Conservation (phyloP, 2,888 invertebrate species). For the Trimorus sp. region DNA sequence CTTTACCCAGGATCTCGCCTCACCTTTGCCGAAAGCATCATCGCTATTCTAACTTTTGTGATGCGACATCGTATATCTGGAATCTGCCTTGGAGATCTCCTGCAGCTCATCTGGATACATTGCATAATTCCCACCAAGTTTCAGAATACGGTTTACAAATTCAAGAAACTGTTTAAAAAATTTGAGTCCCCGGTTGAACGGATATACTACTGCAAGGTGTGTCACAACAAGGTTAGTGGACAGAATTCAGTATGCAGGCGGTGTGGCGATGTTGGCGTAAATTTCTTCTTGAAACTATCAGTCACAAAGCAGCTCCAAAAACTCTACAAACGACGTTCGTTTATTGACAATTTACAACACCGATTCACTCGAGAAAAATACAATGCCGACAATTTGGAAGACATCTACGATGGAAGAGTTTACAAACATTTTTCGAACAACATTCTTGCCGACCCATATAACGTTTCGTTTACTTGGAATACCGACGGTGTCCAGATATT, state of each 20-base stretch:
- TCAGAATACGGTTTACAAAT: background rate
- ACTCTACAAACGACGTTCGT: conserved; percentile 1
- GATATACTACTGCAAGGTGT: background rate
- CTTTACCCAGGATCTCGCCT: background rate
- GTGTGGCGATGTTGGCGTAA: background rate
- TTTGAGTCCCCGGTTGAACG: background rate
- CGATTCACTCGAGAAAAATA: background rate
- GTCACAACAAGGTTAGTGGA: background rate
- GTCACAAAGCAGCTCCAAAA: conserved; percentile 31
- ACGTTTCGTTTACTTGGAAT: conserved; percentile 22
- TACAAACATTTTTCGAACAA: conserved; percentile 3
- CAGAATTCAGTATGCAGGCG: background rate
- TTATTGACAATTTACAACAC: background rate
- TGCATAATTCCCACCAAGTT: background rate
- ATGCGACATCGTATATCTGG: background rate
- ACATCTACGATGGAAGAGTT: conserved; percentile 12
- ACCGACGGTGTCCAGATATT: conserved; percentile 12
- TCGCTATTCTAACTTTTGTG: background rate
- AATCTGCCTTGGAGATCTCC: background rate
- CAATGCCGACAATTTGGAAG: background rate
- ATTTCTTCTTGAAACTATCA: conserved; percentile 40
- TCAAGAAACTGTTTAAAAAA: background rate
- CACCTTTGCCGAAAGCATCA: conserved; percentile 5
- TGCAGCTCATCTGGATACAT: background rate
- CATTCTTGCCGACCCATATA: background rate